Conservation (phyloP, 2,888 invertebrate genomes). For the Phyllotreta cruciferae region DNA sequence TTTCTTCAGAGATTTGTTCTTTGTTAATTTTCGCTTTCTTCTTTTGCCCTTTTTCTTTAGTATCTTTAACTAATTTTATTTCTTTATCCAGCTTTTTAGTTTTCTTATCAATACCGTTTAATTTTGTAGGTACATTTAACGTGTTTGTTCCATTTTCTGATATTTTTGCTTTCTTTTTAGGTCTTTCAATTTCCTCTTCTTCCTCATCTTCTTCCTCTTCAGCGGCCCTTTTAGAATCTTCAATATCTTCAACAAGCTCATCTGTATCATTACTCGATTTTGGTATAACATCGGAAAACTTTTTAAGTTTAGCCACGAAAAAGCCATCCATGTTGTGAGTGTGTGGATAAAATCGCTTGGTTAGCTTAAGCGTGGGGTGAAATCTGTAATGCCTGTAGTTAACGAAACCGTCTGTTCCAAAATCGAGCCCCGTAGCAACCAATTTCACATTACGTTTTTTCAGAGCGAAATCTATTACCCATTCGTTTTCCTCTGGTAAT, state of each 20-base stretch:
- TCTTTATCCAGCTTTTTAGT: conserved; percentile 37
- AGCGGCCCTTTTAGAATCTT: conserved; percentile 40
- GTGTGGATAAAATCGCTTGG: conserved; percentile 95
- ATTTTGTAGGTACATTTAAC: conserved; percentile 14
- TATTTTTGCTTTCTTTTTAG: background rate
- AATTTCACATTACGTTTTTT: conserved; percentile 93
- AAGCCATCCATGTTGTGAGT: conserved; percentile 99
- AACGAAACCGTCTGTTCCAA: conserved; percentile 94
- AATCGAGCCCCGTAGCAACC: conserved; percentile 91
- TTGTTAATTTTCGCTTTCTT: conserved; percentile 18
- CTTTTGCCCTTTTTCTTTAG: conserved; percentile 21
- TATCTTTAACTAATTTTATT: conserved; percentile 24
- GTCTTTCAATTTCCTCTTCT: conserved; percentile 14
- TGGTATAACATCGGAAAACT: conserved; percentile 80
- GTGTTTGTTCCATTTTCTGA: too few species aligned
- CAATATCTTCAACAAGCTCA: conserved; percentile 61
- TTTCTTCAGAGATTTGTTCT: too few species aligned
- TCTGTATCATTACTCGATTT: conserved; percentile 47
- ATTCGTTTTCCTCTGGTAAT: conserved; percentile 97
- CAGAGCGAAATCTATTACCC: conserved; percentile 94
- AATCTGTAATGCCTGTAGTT: conserved; percentile 80
- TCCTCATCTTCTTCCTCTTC: conserved; percentile 13
- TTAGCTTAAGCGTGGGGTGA: conserved; percentile 87
- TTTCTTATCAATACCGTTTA: conserved; percentile 23
- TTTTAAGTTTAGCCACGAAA: conserved; percentile 97